phyloP scores from a whole-genome alignment of 2,113 vertebrate species.

The Strix aluco region DNA sequence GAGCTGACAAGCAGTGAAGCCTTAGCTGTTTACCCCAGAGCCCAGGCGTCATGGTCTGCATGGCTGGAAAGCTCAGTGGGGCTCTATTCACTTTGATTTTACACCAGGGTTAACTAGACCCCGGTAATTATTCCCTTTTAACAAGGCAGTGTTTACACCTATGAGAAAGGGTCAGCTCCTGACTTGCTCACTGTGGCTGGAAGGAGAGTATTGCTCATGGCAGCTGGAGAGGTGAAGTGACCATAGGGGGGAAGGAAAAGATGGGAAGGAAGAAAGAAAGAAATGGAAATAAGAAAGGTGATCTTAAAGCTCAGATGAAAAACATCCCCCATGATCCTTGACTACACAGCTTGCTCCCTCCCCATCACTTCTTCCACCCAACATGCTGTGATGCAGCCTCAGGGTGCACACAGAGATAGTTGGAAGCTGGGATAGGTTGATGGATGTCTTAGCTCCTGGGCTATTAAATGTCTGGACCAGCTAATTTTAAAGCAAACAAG shows the following conservation, averaged over 20 bases:
- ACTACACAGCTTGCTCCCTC: background rate
- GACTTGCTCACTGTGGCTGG: background rate
- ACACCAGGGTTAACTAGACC: constrained; percentile 55
- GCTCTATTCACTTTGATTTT: constrained; percentile 67
- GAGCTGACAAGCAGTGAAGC: constrained; percentile 40
- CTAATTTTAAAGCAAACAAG: constrained; percentile 38
- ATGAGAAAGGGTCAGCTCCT: constrained; percentile 46
- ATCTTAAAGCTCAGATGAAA: constrained; percentile 50
- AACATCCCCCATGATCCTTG: constrained; percentile 7
- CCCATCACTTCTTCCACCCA: background rate
- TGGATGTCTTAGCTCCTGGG: constrained; percentile 53
- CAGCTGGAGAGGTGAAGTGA: constrained; percentile 11
- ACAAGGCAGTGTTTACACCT: constrained; percentile 63
- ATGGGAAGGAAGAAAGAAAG: background rate
- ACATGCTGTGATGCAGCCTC: background rate
- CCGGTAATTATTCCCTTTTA: constrained; percentile 63
- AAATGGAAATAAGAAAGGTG: background rate
- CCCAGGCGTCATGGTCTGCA: constrained; percentile 4
- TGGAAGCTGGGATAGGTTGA: constrained; percentile 21
- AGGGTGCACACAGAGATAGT: background rate
- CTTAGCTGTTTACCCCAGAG: constrained; percentile 34
- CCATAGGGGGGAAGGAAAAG: background rate
- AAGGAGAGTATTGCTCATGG: constrained; percentile 30
- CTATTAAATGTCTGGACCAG: constrained; percentile 44
- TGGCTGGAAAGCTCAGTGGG: constrained; percentile 32